A percentile compares a stretch with the other conserved stretches of the same genome.
phyloP scores from a whole-genome alignment of 2,113 vertebrate species.

The Fulica atra region DNA sequence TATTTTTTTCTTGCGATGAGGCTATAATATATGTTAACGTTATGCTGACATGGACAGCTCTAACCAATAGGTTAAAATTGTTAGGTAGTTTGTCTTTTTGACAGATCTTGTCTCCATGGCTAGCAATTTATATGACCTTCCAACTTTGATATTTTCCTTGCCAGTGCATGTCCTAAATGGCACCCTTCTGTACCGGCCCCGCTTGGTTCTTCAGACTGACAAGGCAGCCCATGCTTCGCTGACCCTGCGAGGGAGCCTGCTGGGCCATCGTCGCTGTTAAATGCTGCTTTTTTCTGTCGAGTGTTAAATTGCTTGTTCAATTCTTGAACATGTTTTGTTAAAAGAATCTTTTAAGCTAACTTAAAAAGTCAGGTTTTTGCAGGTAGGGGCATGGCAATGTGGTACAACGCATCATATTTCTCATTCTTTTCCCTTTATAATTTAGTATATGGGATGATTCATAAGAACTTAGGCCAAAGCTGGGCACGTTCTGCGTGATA shows the following conservation, averaged over 20 bases:
- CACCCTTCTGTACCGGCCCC: accelerated
- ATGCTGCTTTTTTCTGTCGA: neutral
- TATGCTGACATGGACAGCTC: slow-evolving; percentile 22
- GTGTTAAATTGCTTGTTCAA: neutral
- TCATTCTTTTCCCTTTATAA: neutral
- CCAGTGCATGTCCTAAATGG: neutral
- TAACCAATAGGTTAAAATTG: slow-evolving; percentile 44
- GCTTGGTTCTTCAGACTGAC: neutral
- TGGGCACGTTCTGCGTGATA: neutral
- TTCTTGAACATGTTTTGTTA: neutral
- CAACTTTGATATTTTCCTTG: slow-evolving; percentile 61
- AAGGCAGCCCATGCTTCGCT: neutral
- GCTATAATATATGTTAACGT: slow-evolving; percentile 43
- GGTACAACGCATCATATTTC: neutral
- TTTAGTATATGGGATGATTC: neutral
- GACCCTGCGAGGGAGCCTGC: neutral
- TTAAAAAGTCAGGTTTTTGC: neutral
- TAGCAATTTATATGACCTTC: slow-evolving; percentile 52
- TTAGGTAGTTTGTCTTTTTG: slow-evolving; percentile 65
- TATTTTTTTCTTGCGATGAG: neutral
- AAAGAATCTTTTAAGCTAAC: neutral
- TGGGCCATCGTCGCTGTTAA: neutral
- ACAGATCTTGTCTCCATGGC: slow-evolving; percentile 50
- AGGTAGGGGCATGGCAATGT: neutral
- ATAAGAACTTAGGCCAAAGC: neutral